Base-by-base conservation (phyloP, 1,140 invertebrate genomes). In the Episyrphus balteatus region DNA sequence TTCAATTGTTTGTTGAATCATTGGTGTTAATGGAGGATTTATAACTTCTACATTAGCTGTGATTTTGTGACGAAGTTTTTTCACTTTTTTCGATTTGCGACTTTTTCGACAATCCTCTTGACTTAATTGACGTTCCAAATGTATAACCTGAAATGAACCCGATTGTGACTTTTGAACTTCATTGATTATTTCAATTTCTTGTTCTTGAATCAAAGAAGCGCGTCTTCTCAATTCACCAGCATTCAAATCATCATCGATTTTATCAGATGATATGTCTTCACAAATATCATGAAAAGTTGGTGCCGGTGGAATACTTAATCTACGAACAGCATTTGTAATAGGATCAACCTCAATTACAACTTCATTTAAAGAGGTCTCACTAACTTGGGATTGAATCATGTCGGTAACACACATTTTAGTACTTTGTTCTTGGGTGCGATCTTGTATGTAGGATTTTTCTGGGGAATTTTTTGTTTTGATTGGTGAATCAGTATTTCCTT, bases 211-310 rank as follows among this genome's bases (percentile, higher is more conserved):
- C 6, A 68, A 52, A 2, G 62, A 66, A 6, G 66, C 66, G 0
- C 66, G 53, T 5, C 65, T 56, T 2, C 66, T 51, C 32, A 68
- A 45, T 14, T 61, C 65, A 0, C 73, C 73, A 1, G 73, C 73
- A 61, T 75, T 75, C 14, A 75, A 51, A 53, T 75, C 73, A 42
- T 74, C 71, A 44, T 72, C 59, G 31, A 73, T 69, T 41, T 68
- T 61, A 17, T 73, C 70, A 3, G 70, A 71, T 2, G 71, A 71
- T n/a, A 75, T 75, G 13, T 68, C 71, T 47, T 65, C 58, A 49
- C 73, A 75, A 38, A 75, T 74, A 50, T 75, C 73, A 49, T 74
- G 71, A 51, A 75, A 75, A 13, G 66, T 72, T 9, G 72, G 70
- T 36, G 59, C 65, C 48, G 70, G 67, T 17, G 66, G 63, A 12